Percentiles rank a stretch among this genome's conserved stretches.
phyloP scores from a whole-genome alignment of 2,888 invertebrate genomes.

The Andrena hattorfiana region DNA sequence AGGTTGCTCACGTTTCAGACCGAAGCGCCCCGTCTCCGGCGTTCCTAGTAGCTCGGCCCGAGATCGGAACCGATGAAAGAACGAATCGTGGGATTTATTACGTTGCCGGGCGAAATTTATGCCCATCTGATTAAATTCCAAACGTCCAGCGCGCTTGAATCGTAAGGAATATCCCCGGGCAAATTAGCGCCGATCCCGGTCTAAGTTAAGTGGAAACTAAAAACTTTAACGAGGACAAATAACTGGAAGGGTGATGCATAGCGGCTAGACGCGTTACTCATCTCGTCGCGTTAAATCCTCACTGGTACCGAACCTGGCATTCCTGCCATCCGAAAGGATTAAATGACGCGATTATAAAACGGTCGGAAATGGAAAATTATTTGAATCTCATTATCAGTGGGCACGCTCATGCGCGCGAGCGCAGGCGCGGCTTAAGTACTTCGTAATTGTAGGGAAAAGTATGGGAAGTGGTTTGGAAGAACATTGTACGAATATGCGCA shows the following conservation, averaged over 20 bases:
- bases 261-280: slow-evolving; percentile 62
- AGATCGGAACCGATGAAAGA: slow-evolving; percentile 72
- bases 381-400: background rate
- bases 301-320: background rate
- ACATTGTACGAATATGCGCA: background rate
- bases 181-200: slow-evolving; percentile 68
- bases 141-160: slow-evolving; percentile 60
- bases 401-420: background rate
- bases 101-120: slow-evolving; percentile 67
- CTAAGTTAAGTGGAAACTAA: slow-evolving; percentile 66
- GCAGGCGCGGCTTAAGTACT: background rate
- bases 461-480: background rate
- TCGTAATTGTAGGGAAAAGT: background rate
- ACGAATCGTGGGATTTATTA: slow-evolving; percentile 69
- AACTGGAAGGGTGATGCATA: slow-evolving; percentile 65
- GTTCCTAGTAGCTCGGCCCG: slow-evolving; percentile 22
- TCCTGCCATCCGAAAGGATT: slow-evolving; percentile 21
- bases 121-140: slow-evolving; percentile 74
- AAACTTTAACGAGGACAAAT: slow-evolving; percentile 74
- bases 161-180: slow-evolving; percentile 59
- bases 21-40: slow-evolving; percentile 12
- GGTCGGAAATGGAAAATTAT: slow-evolving; percentile 12
- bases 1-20: slow-evolving; percentile 60
- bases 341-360: slow-evolving; percentile 35
- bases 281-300: slow-evolving; percentile 65